These are phyloP conservation scores for Trissolcus basalis DNA, from an alignment of 1,140 invertebrate species.

Conservation along the genomic window DNA sequence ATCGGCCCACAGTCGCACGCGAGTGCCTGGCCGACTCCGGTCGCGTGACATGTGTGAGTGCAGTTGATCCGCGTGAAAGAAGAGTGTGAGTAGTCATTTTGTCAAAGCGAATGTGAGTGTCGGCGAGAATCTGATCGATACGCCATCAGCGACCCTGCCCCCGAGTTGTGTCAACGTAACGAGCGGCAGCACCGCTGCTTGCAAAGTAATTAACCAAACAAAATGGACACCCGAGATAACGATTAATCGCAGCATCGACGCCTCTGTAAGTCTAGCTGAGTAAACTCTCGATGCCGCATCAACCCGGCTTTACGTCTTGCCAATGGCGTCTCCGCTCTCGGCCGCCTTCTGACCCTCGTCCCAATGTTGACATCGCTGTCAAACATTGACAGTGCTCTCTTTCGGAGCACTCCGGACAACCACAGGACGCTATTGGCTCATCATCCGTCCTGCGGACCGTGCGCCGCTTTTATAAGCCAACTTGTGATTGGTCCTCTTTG, in stretches of 20 bases:
- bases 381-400: constrained; percentile 30
- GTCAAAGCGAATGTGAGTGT: constrained; percentile 16
- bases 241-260: constrained; percentile 67
- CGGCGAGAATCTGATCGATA: constrained; percentile 35
- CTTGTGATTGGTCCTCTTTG: constrained; percentile 80
- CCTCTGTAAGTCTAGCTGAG: constrained; percentile 64
- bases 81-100: not conserved
- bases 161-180: constrained; percentile 74
- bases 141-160: constrained; percentile 31
- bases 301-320: too few species aligned
- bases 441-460: constrained; percentile 78
- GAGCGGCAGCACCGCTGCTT: constrained; percentile 73
- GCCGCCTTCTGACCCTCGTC: constrained; percentile 18
- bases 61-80: constrained; percentile 6
- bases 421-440: constrained; percentile 77
- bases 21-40: constrained; percentile 9
- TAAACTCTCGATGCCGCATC: not conserved
- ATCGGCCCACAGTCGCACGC: not conserved
- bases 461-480: constrained; percentile 77
- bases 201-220: constrained; percentile 75
- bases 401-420: constrained; percentile 64
- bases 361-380: constrained; percentile 25
- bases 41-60: constrained; percentile 53
- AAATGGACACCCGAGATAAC: constrained; percentile 75
- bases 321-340: too few species aligned